These are phyloP conservation scores for Dryoscopus gambensis DNA, from an alignment of 2,113 vertebrate species.

Conservation along the genomic window DNA sequence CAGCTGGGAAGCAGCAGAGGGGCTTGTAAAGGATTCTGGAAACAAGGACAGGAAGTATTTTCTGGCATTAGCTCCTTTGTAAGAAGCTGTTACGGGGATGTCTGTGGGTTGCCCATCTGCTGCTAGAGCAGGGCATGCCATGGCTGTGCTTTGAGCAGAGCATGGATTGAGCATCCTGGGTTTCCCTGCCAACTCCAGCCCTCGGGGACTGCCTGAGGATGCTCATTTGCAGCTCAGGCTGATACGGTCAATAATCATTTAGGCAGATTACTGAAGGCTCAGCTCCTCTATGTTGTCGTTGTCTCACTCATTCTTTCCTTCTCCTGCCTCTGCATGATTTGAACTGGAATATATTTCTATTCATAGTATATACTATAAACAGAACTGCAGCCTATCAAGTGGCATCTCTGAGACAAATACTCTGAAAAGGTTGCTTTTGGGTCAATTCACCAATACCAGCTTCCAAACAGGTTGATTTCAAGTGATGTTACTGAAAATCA, in stretches of 20 bases:
- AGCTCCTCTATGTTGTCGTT: not conserved
- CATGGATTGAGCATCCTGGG: not conserved
- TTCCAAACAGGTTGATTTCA: not conserved
- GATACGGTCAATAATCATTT: not conserved
- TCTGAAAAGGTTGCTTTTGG: not conserved
- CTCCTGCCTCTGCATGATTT: not conserved
- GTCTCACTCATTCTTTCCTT: not conserved
- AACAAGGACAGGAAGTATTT: not conserved
- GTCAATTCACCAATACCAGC: not conserved
- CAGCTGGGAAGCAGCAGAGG: not conserved
- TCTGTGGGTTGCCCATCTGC: not conserved
- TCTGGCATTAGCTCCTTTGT: not conserved
- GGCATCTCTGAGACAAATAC: not conserved
- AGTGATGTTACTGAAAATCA: not conserved
- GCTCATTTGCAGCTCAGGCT: not conserved
- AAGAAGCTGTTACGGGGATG: not conserved
- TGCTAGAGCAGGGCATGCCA: not conserved
- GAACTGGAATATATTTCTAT: not conserved
- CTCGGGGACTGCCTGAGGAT: not conserved
- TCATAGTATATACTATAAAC: not conserved
- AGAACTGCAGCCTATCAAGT: not conserved
- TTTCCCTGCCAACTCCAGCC: not conserved
- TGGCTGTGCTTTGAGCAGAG: not conserved
- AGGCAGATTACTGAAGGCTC: not conserved
- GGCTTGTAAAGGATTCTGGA: not conserved